These are phyloP conservation scores for Emydura subglobosa DNA, from an alignment of 2,113 vertebrate genomes.

Conservation along the genomic window DNA sequence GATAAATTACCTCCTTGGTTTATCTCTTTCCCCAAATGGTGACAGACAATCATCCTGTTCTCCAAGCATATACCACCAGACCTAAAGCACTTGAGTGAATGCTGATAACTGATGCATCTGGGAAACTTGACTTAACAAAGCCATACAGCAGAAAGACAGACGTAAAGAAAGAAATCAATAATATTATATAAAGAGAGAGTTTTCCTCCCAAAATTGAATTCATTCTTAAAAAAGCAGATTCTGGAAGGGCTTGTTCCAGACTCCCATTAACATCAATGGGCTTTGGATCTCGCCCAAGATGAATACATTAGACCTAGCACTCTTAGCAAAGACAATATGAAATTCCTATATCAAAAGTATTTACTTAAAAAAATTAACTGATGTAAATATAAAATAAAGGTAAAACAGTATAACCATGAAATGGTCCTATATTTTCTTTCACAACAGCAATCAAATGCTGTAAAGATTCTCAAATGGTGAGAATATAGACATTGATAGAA, in stretches of 20 bases:
- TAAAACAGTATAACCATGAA: neutral
- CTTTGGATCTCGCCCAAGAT: neutral
- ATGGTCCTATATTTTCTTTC: neutral
- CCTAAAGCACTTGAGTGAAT: neutral
- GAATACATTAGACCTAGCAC: neutral
- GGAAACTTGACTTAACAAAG: neutral
- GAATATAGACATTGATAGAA: neutral
- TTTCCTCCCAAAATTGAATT: neutral
- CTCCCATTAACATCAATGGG: neutral
- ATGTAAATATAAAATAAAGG: neutral
- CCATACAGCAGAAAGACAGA: neutral
- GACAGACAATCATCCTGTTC: neutral
- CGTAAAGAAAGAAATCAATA: neutral
- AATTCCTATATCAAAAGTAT: neutral
- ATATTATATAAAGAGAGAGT: neutral
- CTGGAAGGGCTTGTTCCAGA: neutral
- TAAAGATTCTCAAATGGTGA: neutral
- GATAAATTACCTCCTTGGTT: neutral
- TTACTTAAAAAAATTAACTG: too few relatives aligned
- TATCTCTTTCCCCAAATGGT: neutral
- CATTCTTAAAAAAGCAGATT: neutral
- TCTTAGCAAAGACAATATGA: neutral
- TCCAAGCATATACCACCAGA: neutral
- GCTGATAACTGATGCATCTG: neutral
- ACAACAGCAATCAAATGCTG: neutral